Base-by-base conservation (phyloP, 2,113 vertebrate genomes). In the Chelonoidis abingdonii region DNA sequence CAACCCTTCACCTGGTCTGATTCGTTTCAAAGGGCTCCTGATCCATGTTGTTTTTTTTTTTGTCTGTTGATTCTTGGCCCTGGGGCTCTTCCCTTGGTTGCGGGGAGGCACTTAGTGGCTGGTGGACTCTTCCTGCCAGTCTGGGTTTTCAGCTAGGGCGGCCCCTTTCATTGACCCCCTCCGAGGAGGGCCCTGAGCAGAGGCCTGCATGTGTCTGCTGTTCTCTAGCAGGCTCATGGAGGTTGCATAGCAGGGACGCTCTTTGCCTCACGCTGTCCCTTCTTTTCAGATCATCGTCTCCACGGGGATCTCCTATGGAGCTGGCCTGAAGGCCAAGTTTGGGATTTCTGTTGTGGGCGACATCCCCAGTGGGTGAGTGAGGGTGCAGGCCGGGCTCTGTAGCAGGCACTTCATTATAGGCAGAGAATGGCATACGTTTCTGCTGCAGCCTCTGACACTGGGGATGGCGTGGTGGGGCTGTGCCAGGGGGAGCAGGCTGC, bases 281-380 rank as follows among this genome's bases (percentile, higher is more conserved):
- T 93, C 72, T 88, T 94, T 88, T 52, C 94, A 99, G 99, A 98
- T 99, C 86, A 98, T 99, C 1, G 90, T 96, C 75, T 99, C 99
- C 90, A 99, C 99, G 0, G 97, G 98, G 89, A 98, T 99, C 92
- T 99, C 98, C 49, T 98, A 99, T 0, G 98, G 98, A 0, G 96
- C 95, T 12, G 84, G 93, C 47, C 98, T 99, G 57, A 75, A 95
- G 0, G 14, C 10, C 19, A 97, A 78, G 76, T 99, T 98, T 92
- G 69, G 52, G 8, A 96, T 99, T 54, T 98, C 98, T 0, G 98
- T 99, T n/a, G 99, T 99, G 88, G 99, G 99, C 79, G 86, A 97
- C 75, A 99, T 99, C 95, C 99, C 99, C 81, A 97, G 97, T 2
- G 99, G 99, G 99, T 99, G 84, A 98, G 99, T 91, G 79, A 41